Percentiles rank a stretch among this genome's conserved stretches.
These are phyloP conservation scores for Halcyon badia DNA, from an alignment of 2,797 vertebrate species.

Conservation along the genomic window DNA sequence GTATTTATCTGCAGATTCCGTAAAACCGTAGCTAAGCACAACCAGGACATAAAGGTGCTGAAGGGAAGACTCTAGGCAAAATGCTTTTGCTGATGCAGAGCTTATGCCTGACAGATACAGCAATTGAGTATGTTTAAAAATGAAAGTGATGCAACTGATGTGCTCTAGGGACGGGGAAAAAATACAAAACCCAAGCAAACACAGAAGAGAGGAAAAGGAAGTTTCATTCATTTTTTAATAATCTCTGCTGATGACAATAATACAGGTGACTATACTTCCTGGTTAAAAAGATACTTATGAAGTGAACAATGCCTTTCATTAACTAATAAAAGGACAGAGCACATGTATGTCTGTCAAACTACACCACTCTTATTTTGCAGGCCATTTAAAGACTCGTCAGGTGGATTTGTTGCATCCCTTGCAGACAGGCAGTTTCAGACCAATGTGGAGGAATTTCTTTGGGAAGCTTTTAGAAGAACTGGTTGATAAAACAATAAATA, in stretches of 20 bases:
- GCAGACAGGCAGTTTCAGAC: slow-evolving; percentile 1
- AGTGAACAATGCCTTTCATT: background rate
- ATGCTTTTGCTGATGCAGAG: background rate
- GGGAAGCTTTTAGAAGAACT: slow-evolving; percentile 24
- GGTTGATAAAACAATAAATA: slow-evolving; percentile 46
- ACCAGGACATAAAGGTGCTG: rapidly evolving
- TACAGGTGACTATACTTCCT: background rate
- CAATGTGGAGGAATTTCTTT: background rate
- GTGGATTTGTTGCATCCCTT: background rate
- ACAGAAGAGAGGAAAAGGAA: background rate
- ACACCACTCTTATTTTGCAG: background rate
- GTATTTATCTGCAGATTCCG: background rate
- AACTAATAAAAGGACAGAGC: background rate
- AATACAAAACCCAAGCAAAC: background rate
- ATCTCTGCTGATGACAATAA: background rate
- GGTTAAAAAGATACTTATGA: background rate
- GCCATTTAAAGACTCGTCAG: background rate
- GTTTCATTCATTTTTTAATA: background rate
- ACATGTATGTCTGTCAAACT: background rate
- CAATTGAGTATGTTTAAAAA: background rate
- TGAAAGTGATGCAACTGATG: background rate
- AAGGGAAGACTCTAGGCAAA: background rate
- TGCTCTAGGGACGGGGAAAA: background rate
- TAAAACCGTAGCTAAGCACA: background rate
- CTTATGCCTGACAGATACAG: background rate